Base-by-base conservation (phyloP, 2,797 vertebrate genomes). In the Bovichtus diacanthus region DNA sequence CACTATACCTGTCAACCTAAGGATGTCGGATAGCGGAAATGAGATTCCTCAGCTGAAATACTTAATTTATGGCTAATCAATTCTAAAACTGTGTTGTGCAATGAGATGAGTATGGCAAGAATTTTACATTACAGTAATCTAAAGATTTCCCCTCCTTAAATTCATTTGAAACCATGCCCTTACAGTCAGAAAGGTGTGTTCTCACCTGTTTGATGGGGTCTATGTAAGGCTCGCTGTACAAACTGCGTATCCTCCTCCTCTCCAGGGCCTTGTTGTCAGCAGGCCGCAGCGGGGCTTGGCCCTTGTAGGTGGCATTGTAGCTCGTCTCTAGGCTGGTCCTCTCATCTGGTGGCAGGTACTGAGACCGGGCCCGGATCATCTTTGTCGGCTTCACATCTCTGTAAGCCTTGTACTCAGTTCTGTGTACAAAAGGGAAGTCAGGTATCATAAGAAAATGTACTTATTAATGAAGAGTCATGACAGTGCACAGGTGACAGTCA, bases 391-490 rank as follows among this genome's bases (percentile, higher is more conserved):
- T 99, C 84, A 97, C 90, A 0, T 98, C 97, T 44, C 94, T 88
- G 95, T 98, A 98, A 8, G 97, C 96, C 91, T 95, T 96, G 93
- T 97, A 99, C 90, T 99, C 98, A 0, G 95, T 98, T 87, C 98
- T 99, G 93, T 65, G 34, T 55, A 64, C 44, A 80, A 47, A 87
- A 86, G 76, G 68, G 15, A 66, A 54, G 39, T 47, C 18, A 23
- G 59, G 13, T 2, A 1, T 58, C 4, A 41, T 9, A 6, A 51
- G 29, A 68, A 46, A 16, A 41, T 16, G 8, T 34, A n/a, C n/a
- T n/a, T 27, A 47, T 43, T n/a, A 66, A 60, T 39, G n/a, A 58
- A 23, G 39, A n/a, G 70, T 46, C n/a, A 31, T 13, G 15, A 18
- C 15, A 13, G 13, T 4, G 19, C 7, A 39, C 23, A n/a, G 34